Evolutionary conservation across 2,797 vertebrate genomes (phyloP), one percentile per base, ranked within the genome.

Genomic region (Agapornis canus): DNA sequence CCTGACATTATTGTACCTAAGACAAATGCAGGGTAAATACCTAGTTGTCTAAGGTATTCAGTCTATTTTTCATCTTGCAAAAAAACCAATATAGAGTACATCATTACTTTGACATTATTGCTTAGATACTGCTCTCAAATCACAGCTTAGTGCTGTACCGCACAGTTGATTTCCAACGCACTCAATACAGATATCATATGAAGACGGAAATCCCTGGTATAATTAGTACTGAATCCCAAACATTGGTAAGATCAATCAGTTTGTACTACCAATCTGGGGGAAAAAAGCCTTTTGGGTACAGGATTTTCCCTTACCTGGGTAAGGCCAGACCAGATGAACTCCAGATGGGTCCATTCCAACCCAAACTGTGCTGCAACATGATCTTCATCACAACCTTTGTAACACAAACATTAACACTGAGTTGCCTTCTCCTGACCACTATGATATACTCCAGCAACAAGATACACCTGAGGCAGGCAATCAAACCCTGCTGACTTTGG

Each of bases 341-440:
- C 76, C 35, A 39, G n/a, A 16, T 3, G 5, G 2, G 2, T 18
- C 45, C 6, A 1, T 19, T 4, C 65, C 37, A 79, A 0, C 6
- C 17, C 9, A 7, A 13, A 2, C n/a, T 9, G 1, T 5, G 32
- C 78, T 11, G 3, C 0, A 0, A 17, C 0, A 0, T 0, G 3
- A 20, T 0, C 0, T 6, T 47, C 39, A 52, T 4, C 52, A 9
- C 10, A 12, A 57, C 9, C 31, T 65, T 16, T 49, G 61, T 5
- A 10, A 4, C 42, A 10, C 27, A 3, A 22, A 5, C 37, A 32
- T 4, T 51, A 37, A 43, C 60, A 2, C 75, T 3, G 3, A 70
- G 26, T 2, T 17, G 23, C 32, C 31, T 68, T 11, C 0, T 10
- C n/a, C 85, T 65, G 54, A 31, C 19, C 91, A 10, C 35, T 29